A percentile compares a stretch with the other conserved stretches of the same genome.
phyloP scores from a whole-genome alignment of 2,113 vertebrate species.

The Pollimyrus isidori region DNA sequence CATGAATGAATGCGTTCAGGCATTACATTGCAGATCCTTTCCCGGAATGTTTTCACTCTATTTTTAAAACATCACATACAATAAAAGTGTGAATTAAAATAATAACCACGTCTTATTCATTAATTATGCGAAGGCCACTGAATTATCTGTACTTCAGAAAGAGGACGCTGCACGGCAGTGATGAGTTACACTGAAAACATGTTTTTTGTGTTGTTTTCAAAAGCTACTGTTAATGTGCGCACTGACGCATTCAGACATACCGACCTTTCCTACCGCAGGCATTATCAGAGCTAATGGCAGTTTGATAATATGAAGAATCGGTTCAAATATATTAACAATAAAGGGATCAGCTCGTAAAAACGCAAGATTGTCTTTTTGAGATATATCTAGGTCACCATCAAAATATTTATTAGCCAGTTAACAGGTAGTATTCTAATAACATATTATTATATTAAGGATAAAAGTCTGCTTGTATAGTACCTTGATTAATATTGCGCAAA shows the following conservation, averaged over 20 bases:
- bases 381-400: conserved; percentile 20
- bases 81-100: not conserved
- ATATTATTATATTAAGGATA: not conserved
- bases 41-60: not conserved
- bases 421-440: not conserved
- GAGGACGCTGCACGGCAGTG: not conserved
- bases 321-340: not conserved
- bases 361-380: not conserved
- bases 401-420: not conserved
- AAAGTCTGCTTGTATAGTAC: not conserved
- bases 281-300: not conserved
- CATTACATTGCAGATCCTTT: not conserved
- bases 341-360: not conserved
- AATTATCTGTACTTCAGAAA: not conserved
- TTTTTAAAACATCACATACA: not conserved
- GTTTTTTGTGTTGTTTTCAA: not conserved
- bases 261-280: not conserved
- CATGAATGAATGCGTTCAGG: not conserved
- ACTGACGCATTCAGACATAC: not conserved
- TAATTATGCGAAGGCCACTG: not conserved
- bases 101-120: not conserved
- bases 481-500: not conserved
- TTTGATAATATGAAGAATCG: not conserved
- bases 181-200: not conserved
- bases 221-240: not conserved